These are phyloP conservation scores for Acrocephalus arundinaceus DNA, from an alignment of 2,113 vertebrate species.

Conservation along the genomic window DNA sequence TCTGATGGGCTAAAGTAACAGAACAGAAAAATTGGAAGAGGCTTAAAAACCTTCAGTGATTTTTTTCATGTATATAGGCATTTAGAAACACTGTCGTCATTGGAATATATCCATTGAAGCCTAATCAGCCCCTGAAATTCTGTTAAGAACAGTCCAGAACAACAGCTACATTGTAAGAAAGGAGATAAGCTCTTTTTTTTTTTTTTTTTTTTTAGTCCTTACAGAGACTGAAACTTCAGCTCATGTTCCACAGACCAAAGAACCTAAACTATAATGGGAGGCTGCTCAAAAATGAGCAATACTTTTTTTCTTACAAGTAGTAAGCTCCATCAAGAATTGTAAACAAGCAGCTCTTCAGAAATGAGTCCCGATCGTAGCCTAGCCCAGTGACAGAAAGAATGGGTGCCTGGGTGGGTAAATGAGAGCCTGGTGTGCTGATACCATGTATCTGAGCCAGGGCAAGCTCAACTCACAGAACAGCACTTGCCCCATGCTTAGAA, in stretches of 20 bases:
- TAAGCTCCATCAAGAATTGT: neutral
- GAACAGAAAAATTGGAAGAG: neutral
- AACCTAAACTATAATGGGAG: neutral
- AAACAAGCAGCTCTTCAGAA: neutral
- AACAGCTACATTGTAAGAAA: neutral
- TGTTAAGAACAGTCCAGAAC: neutral
- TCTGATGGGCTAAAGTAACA: neutral
- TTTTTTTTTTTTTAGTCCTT: neutral
- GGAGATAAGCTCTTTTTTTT: neutral
- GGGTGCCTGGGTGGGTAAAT: neutral
- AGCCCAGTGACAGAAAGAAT: rapidly evolving
- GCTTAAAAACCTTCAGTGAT: neutral
- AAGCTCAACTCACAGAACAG: neutral
- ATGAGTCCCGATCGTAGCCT: neutral
- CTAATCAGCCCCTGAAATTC: neutral
- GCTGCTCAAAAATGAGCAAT: neutral
- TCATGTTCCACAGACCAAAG: neutral
- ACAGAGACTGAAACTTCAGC: neutral
- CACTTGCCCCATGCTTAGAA: neutral
- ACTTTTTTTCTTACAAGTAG: neutral
- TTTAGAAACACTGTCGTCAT: neutral
- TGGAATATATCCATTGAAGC: neutral
- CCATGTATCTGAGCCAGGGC: rapidly evolving
- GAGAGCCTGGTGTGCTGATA: neutral
- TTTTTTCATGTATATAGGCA: neutral